phyloP scores from a whole-genome alignment of 2,888 invertebrate species.

The Synergus laeviventris region DNA sequence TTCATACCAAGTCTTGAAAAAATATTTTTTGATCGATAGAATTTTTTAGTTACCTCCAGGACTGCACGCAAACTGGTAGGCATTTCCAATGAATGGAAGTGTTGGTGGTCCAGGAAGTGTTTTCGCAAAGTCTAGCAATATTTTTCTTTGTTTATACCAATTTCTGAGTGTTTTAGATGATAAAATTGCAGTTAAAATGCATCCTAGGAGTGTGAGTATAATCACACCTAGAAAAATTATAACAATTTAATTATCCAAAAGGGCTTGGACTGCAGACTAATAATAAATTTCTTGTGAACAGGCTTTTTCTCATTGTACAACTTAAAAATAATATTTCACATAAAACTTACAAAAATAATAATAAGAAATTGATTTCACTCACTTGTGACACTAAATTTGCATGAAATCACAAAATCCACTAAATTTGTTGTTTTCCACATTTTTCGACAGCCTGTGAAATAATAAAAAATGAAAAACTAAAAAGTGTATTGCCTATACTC shows the following conservation, averaged over 20 bases:
- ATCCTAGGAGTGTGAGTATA: conserved; percentile 27
- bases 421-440: too few relatives aligned
- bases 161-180: conserved; percentile 43
- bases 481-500: too few relatives aligned
- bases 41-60: conserved; percentile 49
- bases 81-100: conserved; percentile 58
- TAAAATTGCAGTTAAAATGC: conserved; percentile 42
- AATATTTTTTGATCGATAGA: background rate
- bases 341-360: too few relatives aligned
- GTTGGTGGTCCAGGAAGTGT: conserved; percentile 57
- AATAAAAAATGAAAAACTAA: too few relatives aligned
- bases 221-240: conserved; percentile 27
- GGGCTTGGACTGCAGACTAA: too few relatives aligned
- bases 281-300: too few relatives aligned
- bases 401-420: background rate
- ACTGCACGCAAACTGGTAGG: conserved; percentile 55
- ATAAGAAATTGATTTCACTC: too few relatives aligned
- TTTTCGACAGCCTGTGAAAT: too few relatives aligned
- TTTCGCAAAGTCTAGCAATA: conserved; percentile 50
- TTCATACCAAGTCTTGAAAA: background rate
- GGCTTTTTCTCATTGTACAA: too few relatives aligned
- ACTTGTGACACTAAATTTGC: background rate
- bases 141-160: conserved; percentile 46
- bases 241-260: background rate
- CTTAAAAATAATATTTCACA: too few relatives aligned